Conservation (phyloP, 2,797 vertebrate genomes). For the Hippoglossus hippoglossus region DNA sequence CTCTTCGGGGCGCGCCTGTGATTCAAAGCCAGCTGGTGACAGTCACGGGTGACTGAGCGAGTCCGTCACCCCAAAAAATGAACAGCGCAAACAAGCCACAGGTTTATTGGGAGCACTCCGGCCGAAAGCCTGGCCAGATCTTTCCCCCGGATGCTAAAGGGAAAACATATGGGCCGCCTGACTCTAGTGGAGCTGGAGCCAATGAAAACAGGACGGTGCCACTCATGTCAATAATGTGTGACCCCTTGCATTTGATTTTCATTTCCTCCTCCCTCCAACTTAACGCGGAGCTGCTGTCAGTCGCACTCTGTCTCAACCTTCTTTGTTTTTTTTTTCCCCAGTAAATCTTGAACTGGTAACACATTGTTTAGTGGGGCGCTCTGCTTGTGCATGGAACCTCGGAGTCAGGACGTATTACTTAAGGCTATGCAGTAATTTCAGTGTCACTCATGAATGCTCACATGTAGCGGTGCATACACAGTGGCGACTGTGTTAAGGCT, state of each 20-base stretch:
- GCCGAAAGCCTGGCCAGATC: conserved; percentile 20
- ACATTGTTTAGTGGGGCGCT: conserved; percentile 8
- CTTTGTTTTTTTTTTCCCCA: conserved; percentile 25
- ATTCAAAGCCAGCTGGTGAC: conserved; percentile 77
- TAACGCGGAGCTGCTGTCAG: conserved; percentile 53
- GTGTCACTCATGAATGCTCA: conserved; percentile 3
- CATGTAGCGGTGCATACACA: conserved; percentile 4
- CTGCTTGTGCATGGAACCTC: conserved; percentile 17
- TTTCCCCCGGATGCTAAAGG: conserved; percentile 75
- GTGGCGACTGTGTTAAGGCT: conserved; percentile 28
- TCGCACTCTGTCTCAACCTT: conserved; percentile 27
- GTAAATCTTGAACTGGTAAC: conserved; percentile 40
- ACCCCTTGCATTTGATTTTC: conserved; percentile 75
- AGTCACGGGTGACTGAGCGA: conserved; percentile 78
- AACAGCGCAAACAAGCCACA: conserved; percentile 71
- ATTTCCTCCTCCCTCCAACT: conserved; percentile 62
- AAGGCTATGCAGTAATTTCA: background rate
- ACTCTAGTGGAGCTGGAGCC: conserved; percentile 52
- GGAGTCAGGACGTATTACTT: background rate
- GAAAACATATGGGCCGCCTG: conserved; percentile 75
- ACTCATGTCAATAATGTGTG: conserved; percentile 70
- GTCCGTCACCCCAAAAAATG: conserved; percentile 73
- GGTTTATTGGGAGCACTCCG: conserved; percentile 54
- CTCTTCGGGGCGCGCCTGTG: conserved; percentile 51
- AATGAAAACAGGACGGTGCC: conserved; percentile 68